Base-by-base conservation (phyloP, 2,888 invertebrate genomes). In the Phoenoteleia sp. region DNA sequence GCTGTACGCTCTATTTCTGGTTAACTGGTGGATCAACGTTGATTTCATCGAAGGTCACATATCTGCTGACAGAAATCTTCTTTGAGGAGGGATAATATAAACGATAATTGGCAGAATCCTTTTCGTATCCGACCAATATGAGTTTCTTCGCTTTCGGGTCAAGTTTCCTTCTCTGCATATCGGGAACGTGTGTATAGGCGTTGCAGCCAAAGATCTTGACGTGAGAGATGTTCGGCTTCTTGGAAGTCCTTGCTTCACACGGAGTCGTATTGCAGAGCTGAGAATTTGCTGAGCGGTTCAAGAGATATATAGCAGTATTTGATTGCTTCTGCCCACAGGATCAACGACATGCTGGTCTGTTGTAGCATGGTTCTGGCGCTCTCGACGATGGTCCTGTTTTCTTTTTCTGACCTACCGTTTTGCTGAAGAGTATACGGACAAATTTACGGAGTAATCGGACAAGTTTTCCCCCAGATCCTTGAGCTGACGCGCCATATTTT, bases 311-410 rank as follows among this genome's bases (percentile, higher is more conserved):
- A 3, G 66, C 66, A 11, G 66, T 66, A 29, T 75, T n/a, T 86
- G 0, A 84, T 82, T 0, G 87, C 87, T 77, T 93, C 91, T 0
- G 89, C 85, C 87, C 87, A 88, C 23, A 87, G 19, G 0, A 2
- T 58, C 1, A 17, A 15, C 9, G 86, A 81, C 2, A 87, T 23
- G 6, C 58, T 13, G n/a, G 71, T 77, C 6, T 76, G 72, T 1
- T 60, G 36, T 0, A 87, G 15, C 88, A 88, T 84, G 1, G 85
- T 84, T 7, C 86, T 45, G 0, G 86, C 79, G 33, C 81, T 49
- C 45, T 86, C 86, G 2, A 86, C 47, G 9, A 87, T 85, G 4
- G 86, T 86, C 1, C 87, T 45, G 42, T 86, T 88, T 9, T 79
- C 81, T 6, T 84, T 17, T 13, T 87, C 84, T 0, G 82, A 64